A percentile compares a stretch with the other conserved stretches of the same genome.
Evolutionary conservation across 2,888 invertebrate species (phyloP).

Genomic region (Dicranocentrus wangi): DNA sequence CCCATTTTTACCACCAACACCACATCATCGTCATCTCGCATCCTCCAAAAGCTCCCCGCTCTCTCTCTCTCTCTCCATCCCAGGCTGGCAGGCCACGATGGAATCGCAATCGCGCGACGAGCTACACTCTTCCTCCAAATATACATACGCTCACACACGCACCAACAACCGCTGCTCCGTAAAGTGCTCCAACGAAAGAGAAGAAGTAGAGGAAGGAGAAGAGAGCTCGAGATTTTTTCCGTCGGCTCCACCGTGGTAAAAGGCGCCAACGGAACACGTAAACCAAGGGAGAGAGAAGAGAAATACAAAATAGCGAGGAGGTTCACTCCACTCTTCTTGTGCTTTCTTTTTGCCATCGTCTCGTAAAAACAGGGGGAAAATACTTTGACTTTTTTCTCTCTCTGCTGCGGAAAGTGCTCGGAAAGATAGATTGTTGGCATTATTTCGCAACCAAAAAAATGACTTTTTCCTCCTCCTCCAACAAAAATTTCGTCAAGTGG

Average conservation of each 20-base stretch:
- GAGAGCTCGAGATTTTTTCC: background rate
- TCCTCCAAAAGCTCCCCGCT: background rate
- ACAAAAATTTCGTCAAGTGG: no score
- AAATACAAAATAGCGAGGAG: background rate
- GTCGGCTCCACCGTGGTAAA: background rate
- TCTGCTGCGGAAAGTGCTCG: no score
- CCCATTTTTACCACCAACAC: conserved; percentile 17
- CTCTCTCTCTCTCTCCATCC: background rate
- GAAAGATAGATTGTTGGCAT: no score
- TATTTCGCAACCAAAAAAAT: no score
- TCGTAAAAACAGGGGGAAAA: no score
- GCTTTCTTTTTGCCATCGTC: no score
- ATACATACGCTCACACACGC: conserved; percentile 8
- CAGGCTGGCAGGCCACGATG: no score
- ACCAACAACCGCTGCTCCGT: background rate
- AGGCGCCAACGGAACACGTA: conserved; percentile 2
- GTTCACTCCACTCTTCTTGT: no score
- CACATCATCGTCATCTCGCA: background rate
- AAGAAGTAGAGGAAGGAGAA: background rate
- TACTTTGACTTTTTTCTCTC: no score
- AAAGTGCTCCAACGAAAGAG: background rate
- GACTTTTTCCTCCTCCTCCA: no score
- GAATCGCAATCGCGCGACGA: no score
- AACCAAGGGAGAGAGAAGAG: background rate
- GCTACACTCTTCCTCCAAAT: conserved; percentile 4